A percentile compares a stretch with the other conserved stretches of the same genome.
Evolutionary conservation across 2,888 invertebrate genomes (phyloP).

Genomic region (Vandiemenella viatica): DNA sequence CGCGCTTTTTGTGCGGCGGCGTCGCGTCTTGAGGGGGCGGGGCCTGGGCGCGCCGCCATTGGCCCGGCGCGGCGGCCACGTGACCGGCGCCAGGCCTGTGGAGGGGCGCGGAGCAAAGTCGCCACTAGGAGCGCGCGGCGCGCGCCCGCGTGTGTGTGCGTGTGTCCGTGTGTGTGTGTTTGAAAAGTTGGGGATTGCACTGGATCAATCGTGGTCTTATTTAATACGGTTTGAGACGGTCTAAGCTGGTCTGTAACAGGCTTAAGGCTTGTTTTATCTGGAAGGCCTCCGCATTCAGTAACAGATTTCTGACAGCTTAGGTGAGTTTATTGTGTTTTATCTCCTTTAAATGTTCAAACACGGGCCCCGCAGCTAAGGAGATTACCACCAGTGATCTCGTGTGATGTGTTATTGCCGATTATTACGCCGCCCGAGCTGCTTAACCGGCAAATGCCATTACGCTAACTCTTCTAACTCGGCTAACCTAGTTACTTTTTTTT

Average conservation of each 20-base stretch:
- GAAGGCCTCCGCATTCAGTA: slow-evolving; percentile 24
- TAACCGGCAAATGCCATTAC: slow-evolving; percentile 15
- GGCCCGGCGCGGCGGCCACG: slow-evolving; percentile 7
- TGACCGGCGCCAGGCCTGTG: slow-evolving; percentile 10
- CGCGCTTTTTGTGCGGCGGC: background rate
- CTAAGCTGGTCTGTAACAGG: slow-evolving; percentile 26
- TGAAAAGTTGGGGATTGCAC: slow-evolving; percentile 23
- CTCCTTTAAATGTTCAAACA: slow-evolving; percentile 22
- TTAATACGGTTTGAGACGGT: slow-evolving; percentile 26
- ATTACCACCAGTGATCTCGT: slow-evolving; percentile 17
- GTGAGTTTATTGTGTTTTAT: slow-evolving; percentile 27
- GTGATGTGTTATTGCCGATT: slow-evolving; percentile 18
- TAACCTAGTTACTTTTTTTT: slow-evolving; percentile 11
- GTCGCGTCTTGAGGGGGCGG: background rate
- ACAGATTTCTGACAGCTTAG: slow-evolving; percentile 26
- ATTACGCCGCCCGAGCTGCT: slow-evolving; percentile 12
- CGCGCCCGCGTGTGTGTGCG: slow-evolving; percentile 17
- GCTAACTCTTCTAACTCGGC: slow-evolving; percentile 15
- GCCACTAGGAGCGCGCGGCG: slow-evolving; percentile 16
- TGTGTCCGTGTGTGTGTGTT: slow-evolving; percentile 19
- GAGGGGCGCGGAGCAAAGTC: slow-evolving; percentile 8
- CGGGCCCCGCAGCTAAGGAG: slow-evolving; percentile 16
- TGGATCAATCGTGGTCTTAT: slow-evolving; percentile 26
- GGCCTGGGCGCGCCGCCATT: slow-evolving; percentile 3
- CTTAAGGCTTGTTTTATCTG: slow-evolving; percentile 27